These are phyloP conservation scores for Mesaphorura yosii DNA, from an alignment of 1,140 invertebrate species.

Conservation along the genomic window DNA sequence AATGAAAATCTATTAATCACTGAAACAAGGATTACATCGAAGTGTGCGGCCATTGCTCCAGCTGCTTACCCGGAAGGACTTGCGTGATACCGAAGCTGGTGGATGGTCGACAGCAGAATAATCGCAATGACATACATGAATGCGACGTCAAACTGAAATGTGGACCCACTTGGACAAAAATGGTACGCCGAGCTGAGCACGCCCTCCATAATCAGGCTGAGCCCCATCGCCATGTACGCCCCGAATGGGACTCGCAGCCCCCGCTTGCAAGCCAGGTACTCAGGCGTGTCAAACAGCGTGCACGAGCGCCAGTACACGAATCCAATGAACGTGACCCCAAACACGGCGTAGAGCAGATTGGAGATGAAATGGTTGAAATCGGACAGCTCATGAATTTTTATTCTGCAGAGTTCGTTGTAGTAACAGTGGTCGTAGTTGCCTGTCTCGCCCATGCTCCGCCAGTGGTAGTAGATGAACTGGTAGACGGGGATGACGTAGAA, in stretches of 20 bases:
- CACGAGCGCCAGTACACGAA: not conserved
- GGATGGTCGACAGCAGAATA: constrained; percentile 1
- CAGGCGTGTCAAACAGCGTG: not conserved
- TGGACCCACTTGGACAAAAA: constrained; percentile 6
- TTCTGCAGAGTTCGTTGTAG: constrained; percentile 11
- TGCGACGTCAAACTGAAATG: constrained; percentile 14
- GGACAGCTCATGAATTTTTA: not conserved
- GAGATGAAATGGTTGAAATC: constrained; percentile 10
- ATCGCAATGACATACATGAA: constrained; percentile 9
- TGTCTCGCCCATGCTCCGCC: constrained; percentile 3
- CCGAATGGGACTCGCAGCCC: constrained; percentile 1
- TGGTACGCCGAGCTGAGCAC: constrained; percentile 5
- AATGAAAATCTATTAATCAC: not conserved
- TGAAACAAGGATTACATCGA: not conserved
- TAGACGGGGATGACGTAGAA: constrained; percentile 8
- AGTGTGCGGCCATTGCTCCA: not conserved
- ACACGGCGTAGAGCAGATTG: constrained; percentile 4
- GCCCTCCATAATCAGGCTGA: constrained; percentile 9
- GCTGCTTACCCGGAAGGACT: constrained; percentile 5
- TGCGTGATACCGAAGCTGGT: constrained; percentile 1
- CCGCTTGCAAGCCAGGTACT: not conserved
- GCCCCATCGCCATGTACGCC: constrained; percentile 4
- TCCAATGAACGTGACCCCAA: constrained; percentile 2
- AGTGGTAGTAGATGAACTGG: constrained; percentile 9
- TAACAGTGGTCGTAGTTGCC: constrained; percentile 9